Base-by-base conservation (phyloP, 2,888 invertebrate genomes). In the Tenthredo notha region DNA sequence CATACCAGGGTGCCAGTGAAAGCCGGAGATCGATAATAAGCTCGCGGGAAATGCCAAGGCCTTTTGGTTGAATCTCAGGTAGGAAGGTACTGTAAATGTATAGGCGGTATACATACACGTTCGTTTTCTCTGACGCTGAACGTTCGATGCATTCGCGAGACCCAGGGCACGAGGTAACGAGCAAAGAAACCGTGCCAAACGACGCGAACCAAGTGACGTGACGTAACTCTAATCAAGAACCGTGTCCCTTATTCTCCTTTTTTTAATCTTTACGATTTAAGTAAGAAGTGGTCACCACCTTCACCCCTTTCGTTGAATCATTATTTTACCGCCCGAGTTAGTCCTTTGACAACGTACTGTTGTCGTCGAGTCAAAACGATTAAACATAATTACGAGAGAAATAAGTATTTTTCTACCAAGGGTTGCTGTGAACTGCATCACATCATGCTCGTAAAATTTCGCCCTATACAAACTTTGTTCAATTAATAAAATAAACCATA, bases 11-110 rank as follows among this genome's bases (percentile, higher is more conserved):
- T 80, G 80, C 80, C 80, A 61, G 80, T 80, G 80, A 80, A 80
- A 61, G 58, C 80, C 80, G 47, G 83, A 83, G 83, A 83, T 83
- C 83, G 83, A 83, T 83, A 83, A 83, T 83, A 83, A 83, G 67
- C 83, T 83, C 80, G 67, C 67, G 47, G 67, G 65, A 83, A 83
- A 70, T 67, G 70, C 83, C 70, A 50, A 83, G 83, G 83, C 50
- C 70, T 83, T 83, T 83, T 74, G 61, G 65, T 47, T n/a, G 70
- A 83, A 83, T 83, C 83, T 83, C 67, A 65, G 70, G 83, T 83
- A 29, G 67, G 83, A 67, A 43, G 82, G 65, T 58, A 33, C 33
- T 61, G 61, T 61, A 29, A 61, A 21, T 37, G 61, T 50, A 25
- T 47, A 33, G 50, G n/a, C 10, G 15, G 33, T 78, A n/a, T 54